Conservation (phyloP, 2,888 invertebrate genomes). For the Elmis aenea region DNA sequence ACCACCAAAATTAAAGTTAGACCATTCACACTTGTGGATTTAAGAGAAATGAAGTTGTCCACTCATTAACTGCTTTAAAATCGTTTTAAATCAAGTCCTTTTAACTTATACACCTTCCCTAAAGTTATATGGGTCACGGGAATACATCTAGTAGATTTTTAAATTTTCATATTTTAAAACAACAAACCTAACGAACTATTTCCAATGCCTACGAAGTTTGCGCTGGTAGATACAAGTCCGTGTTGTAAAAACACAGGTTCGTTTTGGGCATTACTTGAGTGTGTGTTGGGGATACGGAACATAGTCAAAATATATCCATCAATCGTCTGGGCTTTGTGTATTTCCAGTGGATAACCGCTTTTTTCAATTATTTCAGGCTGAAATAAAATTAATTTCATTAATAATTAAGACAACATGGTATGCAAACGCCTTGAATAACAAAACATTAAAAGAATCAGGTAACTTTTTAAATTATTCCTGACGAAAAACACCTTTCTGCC, state of each 20-base stretch:
- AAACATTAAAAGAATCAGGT: no score
- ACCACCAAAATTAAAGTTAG: constrained; percentile 1
- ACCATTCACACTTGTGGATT: not conserved
- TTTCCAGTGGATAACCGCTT: constrained; percentile 46
- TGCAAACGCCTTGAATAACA: no score
- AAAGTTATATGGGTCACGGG: no score
- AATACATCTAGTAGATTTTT: no score
- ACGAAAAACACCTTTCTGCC: no score
- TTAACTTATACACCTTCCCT: no score
- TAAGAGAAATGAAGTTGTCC: no score
- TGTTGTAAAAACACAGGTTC: constrained; percentile 41
- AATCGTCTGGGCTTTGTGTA: constrained; percentile 46
- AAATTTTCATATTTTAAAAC: no score
- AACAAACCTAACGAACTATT: constrained; percentile 39
- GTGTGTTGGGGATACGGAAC: constrained; percentile 43
- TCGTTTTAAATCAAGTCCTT: no score
- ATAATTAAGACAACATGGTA: not conserved
- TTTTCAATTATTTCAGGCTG: constrained; percentile 38
- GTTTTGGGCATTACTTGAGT: constrained; percentile 26
- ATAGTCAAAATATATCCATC: constrained; percentile 49
- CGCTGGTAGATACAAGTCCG: constrained; percentile 37
- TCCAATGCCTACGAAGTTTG: constrained; percentile 36
- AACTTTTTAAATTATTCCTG: no score
- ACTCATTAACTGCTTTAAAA: no score
- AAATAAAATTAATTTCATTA: not conserved